Evolutionary conservation across 2,797 vertebrate genomes (phyloP), one percentile per base, ranked within the genome.

Genomic region (Morelia viridis): DNA sequence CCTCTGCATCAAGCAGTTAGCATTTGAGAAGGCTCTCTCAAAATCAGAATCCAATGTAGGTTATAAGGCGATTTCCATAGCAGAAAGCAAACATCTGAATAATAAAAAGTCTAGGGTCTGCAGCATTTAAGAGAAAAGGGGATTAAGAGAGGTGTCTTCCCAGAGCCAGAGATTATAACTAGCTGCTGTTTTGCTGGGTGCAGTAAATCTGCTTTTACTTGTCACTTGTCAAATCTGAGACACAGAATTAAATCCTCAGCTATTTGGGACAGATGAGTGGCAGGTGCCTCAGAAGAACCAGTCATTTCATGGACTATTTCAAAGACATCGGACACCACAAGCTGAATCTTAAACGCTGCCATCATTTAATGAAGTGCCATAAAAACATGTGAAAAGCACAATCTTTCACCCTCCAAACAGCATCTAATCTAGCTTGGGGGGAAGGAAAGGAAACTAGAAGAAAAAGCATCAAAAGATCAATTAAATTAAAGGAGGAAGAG

Each of bases 131-230:
- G 91, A 94, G 94, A 94, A 92, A 89, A 87, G 92, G 35, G 93
- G 89, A 95, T 93, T 94, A 95, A 91, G 92, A 89, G 94, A 92
- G 22, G 87, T 94, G 8, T 88, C 94, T 94, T n/a, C 92, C 83
- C 31, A 31, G 60, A 91, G 89, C 19, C 90, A 96, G 76, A 10
- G 91, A 93, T 89, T 95, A 94, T 88, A 93, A 76, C 92, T 94
- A 65, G 15, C 94, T 94, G 94, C 15, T 91, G 88, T 12, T 94
- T 93, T 90, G 35, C 85, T 41, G 88, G 56, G 92, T 93, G 88
- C 26, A 46, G 41, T 95, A 96, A 96, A 95, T 92, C 94, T 89
- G 57, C 92, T 94, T 93, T 94, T 91, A 89, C 92, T 90, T 89
- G 10, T 8, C 76, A 85, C 93, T 95, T 68, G 60, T 91, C n/a